These are phyloP conservation scores for Protodeltote pygarga DNA, from an alignment of 2,888 invertebrate species.

Conservation along the genomic window DNA sequence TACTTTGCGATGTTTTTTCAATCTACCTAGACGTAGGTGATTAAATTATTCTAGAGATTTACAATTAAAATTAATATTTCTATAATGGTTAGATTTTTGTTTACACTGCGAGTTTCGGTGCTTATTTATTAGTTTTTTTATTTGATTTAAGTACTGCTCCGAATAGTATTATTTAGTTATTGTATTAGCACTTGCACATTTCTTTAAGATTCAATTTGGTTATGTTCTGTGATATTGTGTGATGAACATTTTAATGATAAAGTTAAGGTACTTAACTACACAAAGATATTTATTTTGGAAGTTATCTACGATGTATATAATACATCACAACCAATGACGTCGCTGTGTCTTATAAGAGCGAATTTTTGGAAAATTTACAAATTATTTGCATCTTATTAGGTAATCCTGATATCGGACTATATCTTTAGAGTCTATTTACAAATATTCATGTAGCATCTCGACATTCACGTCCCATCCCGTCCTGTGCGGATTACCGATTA, in stretches of 20 bases:
- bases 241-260: slow-evolving; percentile 30
- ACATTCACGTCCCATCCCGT: background rate
- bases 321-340: slow-evolving; percentile 16
- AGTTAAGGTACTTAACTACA: slow-evolving; percentile 27
- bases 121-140: slow-evolving; percentile 18
- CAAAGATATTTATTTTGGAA: slow-evolving; percentile 23
- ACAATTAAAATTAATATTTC: slow-evolving; percentile 5
- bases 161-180: slow-evolving; percentile 24
- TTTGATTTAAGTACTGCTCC: slow-evolving; percentile 16
- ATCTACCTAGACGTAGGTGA: no score
- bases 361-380: slow-evolving; percentile 10
- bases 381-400: background rate
- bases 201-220: slow-evolving; percentile 22
- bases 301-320: slow-evolving; percentile 22
- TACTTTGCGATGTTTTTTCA: no score
- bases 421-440: slow-evolving; percentile 20
- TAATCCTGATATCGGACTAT: background rate
- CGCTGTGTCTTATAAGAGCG: background rate
- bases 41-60: slow-evolving; percentile 10
- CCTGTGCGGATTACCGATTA: background rate
- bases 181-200: slow-evolving; percentile 28
- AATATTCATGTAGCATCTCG: slow-evolving; percentile 5
- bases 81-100: background rate
- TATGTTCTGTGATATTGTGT: slow-evolving; percentile 47
- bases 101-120: slow-evolving; percentile 6